Percentiles rank a stretch among this genome's conserved stretches.
Conservation (phyloP, 2,797 vertebrate species). For the Tauraco hartlaubi region DNA sequence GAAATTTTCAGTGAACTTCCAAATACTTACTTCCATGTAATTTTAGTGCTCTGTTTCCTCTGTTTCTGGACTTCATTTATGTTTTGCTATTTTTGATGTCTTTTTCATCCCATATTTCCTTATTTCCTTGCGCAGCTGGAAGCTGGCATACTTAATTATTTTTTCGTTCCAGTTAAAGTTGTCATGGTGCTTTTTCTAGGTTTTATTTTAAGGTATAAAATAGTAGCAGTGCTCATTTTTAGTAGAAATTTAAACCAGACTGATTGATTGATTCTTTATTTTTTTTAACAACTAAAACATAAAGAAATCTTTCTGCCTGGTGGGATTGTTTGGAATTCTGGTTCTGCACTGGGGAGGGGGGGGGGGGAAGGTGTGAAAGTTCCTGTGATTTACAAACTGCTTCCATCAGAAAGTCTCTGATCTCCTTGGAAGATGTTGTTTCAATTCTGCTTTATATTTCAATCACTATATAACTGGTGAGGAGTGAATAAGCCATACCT, state of each 20-base stretch:
- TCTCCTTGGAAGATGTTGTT: background rate
- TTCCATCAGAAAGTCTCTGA: conserved; percentile 14
- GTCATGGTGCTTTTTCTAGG: background rate
- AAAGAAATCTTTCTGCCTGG: background rate
- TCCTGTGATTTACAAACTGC: conserved; percentile 26
- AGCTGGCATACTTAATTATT: background rate
- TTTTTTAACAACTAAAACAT: background rate
- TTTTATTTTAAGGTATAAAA: conserved; percentile 5
- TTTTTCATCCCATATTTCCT: background rate
- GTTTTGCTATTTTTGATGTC: background rate
- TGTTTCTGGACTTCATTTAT: conserved; percentile 19
- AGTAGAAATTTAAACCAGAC: background rate
- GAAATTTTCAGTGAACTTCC: conserved; percentile 13
- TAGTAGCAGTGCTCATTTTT: background rate
- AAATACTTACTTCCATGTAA: conserved; percentile 5
- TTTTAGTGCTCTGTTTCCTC: background rate
- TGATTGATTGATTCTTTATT: background rate
- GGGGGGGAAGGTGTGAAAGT: background rate
- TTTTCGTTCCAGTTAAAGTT: conserved; percentile 5
- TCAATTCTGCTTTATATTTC: conserved; percentile 31
- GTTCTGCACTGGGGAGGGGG: background rate
- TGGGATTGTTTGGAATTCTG: background rate
- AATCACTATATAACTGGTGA: background rate
- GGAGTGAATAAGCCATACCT: background rate
- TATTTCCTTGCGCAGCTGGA: background rate